Conservation (phyloP, 2,888 invertebrate genomes). For the Euproctis similis region DNA sequence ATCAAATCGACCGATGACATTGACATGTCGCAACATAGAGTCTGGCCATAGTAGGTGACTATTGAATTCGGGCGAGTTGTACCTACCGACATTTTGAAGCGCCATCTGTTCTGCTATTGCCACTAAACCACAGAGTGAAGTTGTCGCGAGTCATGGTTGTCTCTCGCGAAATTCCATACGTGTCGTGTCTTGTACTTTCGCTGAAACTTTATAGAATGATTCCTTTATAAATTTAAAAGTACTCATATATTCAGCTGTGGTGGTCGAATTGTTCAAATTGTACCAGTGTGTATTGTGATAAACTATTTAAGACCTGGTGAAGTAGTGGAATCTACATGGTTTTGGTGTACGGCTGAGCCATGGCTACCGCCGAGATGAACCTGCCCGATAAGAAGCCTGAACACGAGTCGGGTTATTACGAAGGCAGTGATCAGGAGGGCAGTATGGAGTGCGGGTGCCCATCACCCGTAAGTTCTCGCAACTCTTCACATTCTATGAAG, state of each 20-base stretch:
- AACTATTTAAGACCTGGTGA: conserved; percentile 27
- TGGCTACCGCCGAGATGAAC: conserved; percentile 76
- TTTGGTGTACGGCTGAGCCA: conserved; percentile 59
- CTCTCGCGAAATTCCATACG: conserved; percentile 59
- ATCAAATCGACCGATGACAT: conserved; percentile 35
- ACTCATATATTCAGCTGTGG: conserved; percentile 16
- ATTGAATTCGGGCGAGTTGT: conserved; percentile 30
- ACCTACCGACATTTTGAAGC: conserved; percentile 33
- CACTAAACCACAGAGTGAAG: conserved; percentile 41
- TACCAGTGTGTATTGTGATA: conserved; percentile 11
- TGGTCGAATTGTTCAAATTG: conserved; percentile 8
- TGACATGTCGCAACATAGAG: conserved; percentile 25
- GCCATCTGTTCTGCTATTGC: too few species aligned
- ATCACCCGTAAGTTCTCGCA: conserved; percentile 61
- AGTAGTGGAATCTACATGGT: conserved; percentile 50
- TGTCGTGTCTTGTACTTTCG: conserved; percentile 59
- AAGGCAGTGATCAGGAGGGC: conserved; percentile 81
- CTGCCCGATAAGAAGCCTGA: conserved; percentile 79
- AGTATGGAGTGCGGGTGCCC: conserved; percentile 73
- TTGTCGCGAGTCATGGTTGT: conserved; percentile 40
- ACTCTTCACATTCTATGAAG: conserved; percentile 62
- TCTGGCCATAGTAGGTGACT: conserved; percentile 17
- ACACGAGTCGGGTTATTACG: conserved; percentile 90
- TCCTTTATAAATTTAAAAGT: conserved; percentile 31
- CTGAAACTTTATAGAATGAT: conserved; percentile 43